Evolutionary conservation across 1,140 invertebrate species (phyloP).

Genomic region (Drosophila subpulchrella): DNA sequence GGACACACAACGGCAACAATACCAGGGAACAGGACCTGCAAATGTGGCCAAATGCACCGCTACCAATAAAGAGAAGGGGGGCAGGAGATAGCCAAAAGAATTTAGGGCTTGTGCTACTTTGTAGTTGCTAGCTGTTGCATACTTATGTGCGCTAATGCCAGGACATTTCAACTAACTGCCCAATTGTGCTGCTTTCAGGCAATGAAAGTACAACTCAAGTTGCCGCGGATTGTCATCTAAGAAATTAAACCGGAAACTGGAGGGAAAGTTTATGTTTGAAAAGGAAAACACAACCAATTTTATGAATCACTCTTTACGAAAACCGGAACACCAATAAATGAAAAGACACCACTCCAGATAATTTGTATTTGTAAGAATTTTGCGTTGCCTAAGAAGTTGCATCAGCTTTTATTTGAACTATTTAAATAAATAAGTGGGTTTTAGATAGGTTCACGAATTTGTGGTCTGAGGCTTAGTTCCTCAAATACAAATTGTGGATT

Average conservation of each 20-base stretch:
- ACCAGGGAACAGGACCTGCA: slow-evolving; percentile 12
- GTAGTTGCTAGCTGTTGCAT: slow-evolving; percentile 48
- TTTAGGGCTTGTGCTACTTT: slow-evolving; percentile 33
- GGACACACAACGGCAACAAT: slow-evolving; percentile 19
- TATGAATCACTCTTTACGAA: no score
- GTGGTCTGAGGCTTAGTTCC: no score
- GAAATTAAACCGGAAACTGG: background rate
- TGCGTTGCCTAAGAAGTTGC: no score
- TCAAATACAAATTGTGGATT: no score
- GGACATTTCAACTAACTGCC: slow-evolving; percentile 21
- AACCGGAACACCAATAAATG: no score
- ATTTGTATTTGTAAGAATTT: no score
- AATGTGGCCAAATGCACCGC: slow-evolving; percentile 53
- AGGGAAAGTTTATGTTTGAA: background rate
- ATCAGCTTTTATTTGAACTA: no score
- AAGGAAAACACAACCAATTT: background rate
- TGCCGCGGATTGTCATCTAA: background rate
- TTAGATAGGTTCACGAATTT: no score
- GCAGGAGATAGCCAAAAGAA: slow-evolving; percentile 8
- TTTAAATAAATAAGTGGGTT: no score
- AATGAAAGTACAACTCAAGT: slow-evolving; percentile 9
- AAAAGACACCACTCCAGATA: no score
- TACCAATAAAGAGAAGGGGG: slow-evolving; percentile 6
- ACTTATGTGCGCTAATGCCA: slow-evolving; percentile 56
- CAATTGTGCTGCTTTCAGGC: slow-evolving; percentile 10